These are phyloP conservation scores for Scylla paramamosain DNA, from an alignment of 1,140 invertebrate genomes.

Conservation along the genomic window DNA sequence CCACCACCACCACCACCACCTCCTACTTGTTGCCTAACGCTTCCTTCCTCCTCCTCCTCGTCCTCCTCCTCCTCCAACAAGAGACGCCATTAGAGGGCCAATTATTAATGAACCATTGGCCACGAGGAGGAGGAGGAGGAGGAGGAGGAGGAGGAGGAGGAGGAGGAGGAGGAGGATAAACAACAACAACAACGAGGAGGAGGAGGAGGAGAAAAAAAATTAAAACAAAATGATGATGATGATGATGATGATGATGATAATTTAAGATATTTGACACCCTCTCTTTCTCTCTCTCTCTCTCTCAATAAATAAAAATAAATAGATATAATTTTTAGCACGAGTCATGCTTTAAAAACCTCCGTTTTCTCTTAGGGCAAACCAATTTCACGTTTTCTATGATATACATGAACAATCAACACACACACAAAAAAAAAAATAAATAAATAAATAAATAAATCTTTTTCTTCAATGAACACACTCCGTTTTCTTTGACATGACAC, in stretches of 20 bases:
- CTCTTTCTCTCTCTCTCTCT: slow-evolving; percentile 9
- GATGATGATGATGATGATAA: no score
- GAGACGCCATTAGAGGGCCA: no score
- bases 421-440: no score
- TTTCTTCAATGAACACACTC: background rate
- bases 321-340: no score
- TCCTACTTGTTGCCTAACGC: background rate
- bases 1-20: no score
- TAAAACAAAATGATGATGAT: background rate
- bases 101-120: no score
- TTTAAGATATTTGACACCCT: background rate
- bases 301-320: no score
- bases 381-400: no score
- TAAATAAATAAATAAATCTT: no score
- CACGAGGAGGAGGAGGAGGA: no score
- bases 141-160: background rate
- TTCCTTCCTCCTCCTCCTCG: background rate
- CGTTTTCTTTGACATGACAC: background rate
- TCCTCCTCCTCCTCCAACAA: background rate
- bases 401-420: no score
- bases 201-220: background rate
- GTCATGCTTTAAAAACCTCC: no score
- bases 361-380: background rate
- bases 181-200: background rate
- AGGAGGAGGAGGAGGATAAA: background rate